These are phyloP conservation scores for Naja naja DNA, from an alignment of 2,113 vertebrate genomes.

Conservation along the genomic window DNA sequence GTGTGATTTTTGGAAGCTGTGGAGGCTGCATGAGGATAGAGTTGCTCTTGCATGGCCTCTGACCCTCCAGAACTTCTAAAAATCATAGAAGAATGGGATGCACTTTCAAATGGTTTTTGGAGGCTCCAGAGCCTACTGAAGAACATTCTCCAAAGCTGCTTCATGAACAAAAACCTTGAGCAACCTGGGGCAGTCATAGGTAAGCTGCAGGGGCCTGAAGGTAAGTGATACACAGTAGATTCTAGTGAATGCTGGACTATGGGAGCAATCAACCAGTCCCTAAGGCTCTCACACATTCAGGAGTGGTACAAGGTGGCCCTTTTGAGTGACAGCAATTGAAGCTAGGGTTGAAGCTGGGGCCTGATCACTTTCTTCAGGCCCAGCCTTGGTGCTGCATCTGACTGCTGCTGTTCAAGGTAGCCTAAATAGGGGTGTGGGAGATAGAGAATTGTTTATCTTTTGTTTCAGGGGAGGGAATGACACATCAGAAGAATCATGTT, in stretches of 20 bases:
- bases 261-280: neutral
- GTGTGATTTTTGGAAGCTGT: neutral
- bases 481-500: neutral
- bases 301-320: neutral
- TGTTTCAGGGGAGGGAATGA: neutral
- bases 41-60: neutral
- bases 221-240: neutral
- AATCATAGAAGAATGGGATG: neutral
- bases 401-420: neutral
- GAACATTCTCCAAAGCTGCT: too few relatives aligned
- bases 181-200: too few relatives aligned
- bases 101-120: neutral
- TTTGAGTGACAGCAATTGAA: neutral
- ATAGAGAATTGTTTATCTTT: neutral
- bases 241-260: neutral
- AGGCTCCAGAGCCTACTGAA: neutral
- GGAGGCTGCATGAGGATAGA: neutral
- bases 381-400: neutral
- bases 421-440: neutral
- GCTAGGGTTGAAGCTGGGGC: neutral
- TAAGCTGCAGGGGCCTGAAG: neutral
- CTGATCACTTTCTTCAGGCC: neutral
- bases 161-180: too few relatives aligned
- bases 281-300: neutral
- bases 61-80: neutral